Conservation (phyloP, 2,888 invertebrate species). For the Heliconius ismenius region DNA sequence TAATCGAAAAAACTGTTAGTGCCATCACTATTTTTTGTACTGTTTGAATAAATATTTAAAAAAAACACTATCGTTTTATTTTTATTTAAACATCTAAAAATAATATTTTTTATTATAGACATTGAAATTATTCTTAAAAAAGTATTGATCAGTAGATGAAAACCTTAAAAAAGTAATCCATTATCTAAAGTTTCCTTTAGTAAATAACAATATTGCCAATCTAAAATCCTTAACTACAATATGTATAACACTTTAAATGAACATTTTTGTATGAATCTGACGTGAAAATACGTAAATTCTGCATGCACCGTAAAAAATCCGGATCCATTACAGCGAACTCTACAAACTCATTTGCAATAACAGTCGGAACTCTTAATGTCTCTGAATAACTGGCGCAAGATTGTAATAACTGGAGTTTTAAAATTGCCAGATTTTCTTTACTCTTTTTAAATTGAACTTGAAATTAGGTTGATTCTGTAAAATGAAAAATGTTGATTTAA, state of each 20-base stretch:
- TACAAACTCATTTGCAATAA: slow-evolving; percentile 44
- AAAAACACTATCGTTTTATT: not conserved
- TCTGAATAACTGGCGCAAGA: slow-evolving; percentile 26
- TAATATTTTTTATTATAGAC: too few species aligned
- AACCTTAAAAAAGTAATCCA: too few species aligned
- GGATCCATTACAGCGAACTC: slow-evolving; percentile 29
- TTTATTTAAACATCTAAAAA: too few species aligned
- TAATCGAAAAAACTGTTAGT: not conserved
- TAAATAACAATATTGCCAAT: not conserved
- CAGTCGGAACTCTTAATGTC: slow-evolving; percentile 34
- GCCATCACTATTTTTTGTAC: slow-evolving; percentile 16
- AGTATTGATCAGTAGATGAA: too few species aligned
- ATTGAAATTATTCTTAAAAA: too few species aligned
- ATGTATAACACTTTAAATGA: not conserved
- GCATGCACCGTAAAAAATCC: slow-evolving; percentile 30
- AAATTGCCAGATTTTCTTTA: slow-evolving; percentile 24
- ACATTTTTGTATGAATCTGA: slow-evolving; percentile 4
- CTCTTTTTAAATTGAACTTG: slow-evolving; percentile 28
- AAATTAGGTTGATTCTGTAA: slow-evolving; percentile 17
- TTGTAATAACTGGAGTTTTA: slow-evolving; percentile 30
- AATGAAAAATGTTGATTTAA: slow-evolving; percentile 1
- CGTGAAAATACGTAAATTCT: slow-evolving; percentile 25
- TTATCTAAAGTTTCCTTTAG: too few species aligned
- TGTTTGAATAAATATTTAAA: not conserved
- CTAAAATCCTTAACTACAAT: not conserved